Evolutionary conservation across 1,140 invertebrate species (phyloP).

Genomic region (Episyrphus balteatus): DNA sequence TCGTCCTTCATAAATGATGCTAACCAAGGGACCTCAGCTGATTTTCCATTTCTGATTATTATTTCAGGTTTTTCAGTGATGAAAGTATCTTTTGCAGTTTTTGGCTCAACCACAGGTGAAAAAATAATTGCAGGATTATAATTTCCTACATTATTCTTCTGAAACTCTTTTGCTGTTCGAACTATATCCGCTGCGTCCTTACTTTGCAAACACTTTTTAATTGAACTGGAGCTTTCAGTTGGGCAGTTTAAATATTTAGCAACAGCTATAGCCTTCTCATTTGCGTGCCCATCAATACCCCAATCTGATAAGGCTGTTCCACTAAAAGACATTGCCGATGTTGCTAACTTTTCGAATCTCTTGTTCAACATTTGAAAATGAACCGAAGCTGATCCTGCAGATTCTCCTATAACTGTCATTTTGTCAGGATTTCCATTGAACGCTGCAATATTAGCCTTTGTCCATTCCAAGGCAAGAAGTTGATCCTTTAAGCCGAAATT

Average conservation of each 20-base stretch:
- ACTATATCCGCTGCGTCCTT: no score
- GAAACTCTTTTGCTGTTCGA: conserved; percentile 38
- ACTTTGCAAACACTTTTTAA: no score
- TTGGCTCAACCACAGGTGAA: conserved; percentile 41
- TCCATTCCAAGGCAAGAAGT: conserved; percentile 33
- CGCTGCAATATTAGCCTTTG: conserved; percentile 20
- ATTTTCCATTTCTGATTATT: conserved; percentile 39
- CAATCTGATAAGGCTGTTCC: conserved; percentile 40
- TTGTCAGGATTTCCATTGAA: conserved; percentile 32
- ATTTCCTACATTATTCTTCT: conserved; percentile 40
- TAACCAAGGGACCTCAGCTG: conserved; percentile 42
- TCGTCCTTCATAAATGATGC: conserved; percentile 41
- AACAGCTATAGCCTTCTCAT: conserved; percentile 30
- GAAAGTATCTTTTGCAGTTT: conserved; percentile 32
- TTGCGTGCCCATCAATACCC: conserved; percentile 42
- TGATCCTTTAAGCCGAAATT: conserved; percentile 47
- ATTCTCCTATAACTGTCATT: conserved; percentile 30
- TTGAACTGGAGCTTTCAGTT: no score
- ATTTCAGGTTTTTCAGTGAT: conserved; percentile 38
- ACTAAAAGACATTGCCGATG: conserved; percentile 42
- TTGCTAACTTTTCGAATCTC: conserved; percentile 36
- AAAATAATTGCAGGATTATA: conserved; percentile 50
- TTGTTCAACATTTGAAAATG: conserved; percentile 43
- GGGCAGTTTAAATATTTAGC: conserved; percentile 5
- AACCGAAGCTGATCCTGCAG: conserved; percentile 35